phyloP scores from a whole-genome alignment of 2,888 invertebrate species.

The Scotopteryx bipunctaria region DNA sequence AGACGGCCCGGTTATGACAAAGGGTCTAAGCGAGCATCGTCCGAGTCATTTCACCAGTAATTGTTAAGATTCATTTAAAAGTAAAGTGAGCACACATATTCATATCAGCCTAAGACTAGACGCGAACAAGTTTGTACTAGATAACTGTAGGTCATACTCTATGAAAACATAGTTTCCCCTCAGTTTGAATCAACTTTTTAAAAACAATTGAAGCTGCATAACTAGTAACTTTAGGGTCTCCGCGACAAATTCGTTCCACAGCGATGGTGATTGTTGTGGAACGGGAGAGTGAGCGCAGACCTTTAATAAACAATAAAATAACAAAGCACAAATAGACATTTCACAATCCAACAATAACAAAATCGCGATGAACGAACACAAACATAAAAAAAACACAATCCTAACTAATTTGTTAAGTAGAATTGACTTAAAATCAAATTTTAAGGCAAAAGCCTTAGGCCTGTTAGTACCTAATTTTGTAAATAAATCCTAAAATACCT shows the following conservation, averaged over 20 bases:
- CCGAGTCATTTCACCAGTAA: background rate
- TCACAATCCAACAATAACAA: slow-evolving; percentile 16
- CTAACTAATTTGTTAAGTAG: background rate
- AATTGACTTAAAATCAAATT: background rate
- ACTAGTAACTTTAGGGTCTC: slow-evolving; percentile 12
- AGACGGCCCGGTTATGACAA: too few species aligned
- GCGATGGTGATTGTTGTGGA: too few species aligned
- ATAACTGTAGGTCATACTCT: slow-evolving; percentile 26
- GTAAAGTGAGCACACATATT: slow-evolving; percentile 63
- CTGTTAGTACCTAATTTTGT: slow-evolving; percentile 12
- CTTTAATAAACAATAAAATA: slow-evolving; percentile 20
- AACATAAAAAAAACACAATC: slow-evolving; percentile 9
- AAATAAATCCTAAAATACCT: slow-evolving; percentile 5
- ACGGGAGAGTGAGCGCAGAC: too few species aligned
- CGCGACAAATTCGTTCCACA: too few species aligned
- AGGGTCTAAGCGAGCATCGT: background rate
- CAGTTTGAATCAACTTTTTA: slow-evolving; percentile 22
- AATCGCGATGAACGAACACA: background rate
- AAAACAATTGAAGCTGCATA: slow-evolving; percentile 11
- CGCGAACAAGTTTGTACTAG: slow-evolving; percentile 27
- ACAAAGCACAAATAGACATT: slow-evolving; percentile 22
- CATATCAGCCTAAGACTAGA: slow-evolving; percentile 59
- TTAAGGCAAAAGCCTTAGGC: background rate
- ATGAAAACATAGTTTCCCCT: slow-evolving; percentile 31
- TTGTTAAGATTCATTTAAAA: slow-evolving; percentile 19